These are phyloP conservation scores for Agrochola lota DNA, from an alignment of 2,888 invertebrate genomes.

Conservation along the genomic window DNA sequence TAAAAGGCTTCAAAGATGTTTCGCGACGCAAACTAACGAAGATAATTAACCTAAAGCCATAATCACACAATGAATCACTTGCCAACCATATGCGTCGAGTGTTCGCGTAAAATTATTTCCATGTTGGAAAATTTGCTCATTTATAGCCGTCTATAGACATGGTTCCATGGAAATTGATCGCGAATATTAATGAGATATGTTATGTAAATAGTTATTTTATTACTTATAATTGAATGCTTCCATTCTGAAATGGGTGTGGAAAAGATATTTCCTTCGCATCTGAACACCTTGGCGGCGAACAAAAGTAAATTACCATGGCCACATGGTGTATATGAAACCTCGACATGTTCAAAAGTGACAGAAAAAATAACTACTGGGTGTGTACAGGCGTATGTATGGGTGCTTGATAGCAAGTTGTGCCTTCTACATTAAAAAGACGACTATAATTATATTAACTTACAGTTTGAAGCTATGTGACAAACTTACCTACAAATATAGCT, in stretches of 20 bases:
- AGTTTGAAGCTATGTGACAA: too few species aligned
- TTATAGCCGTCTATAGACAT: slow-evolving; percentile 30
- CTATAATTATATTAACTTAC: too few species aligned
- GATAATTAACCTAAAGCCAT: slow-evolving; percentile 61
- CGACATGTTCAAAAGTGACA: neutral
- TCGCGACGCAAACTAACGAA: slow-evolving; percentile 48
- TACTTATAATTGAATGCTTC: slow-evolving; percentile 35
- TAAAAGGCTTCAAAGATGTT: slow-evolving; percentile 63
- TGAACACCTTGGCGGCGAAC: neutral
- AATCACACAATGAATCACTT: slow-evolving; percentile 59
- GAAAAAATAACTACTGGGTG: too few species aligned
- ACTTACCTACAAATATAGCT: neutral
- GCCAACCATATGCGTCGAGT: slow-evolving; percentile 39
- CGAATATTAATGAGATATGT: slow-evolving; percentile 45
- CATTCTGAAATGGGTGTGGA: slow-evolving; percentile 28
- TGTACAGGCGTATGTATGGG: too few species aligned
- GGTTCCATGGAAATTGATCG: slow-evolving; percentile 53
- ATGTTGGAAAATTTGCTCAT: slow-evolving; percentile 63
- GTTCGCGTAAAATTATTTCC: slow-evolving; percentile 50
- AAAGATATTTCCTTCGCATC: neutral
- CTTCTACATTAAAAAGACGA: too few species aligned
- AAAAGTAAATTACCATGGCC: neutral
- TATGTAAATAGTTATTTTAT: slow-evolving; percentile 50
- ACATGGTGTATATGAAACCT: neutral
- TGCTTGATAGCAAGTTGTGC: neutral